Base-by-base conservation (phyloP, 2,888 invertebrate genomes). In the Erebia epiphron region DNA sequence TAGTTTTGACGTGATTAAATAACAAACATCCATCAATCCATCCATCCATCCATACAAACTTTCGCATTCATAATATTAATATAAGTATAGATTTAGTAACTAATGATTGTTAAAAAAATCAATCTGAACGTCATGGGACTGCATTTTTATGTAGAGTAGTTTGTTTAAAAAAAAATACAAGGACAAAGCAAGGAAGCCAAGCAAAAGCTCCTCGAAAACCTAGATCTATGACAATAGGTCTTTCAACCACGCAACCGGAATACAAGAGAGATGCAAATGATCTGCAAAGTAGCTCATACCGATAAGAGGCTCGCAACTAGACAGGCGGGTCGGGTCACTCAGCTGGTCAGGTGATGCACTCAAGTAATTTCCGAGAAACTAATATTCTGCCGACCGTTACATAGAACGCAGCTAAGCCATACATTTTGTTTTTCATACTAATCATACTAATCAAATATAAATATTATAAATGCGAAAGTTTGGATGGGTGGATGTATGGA, bases 221-320 rank as follows among this genome's bases (percentile, higher is more conserved):
- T 41, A 60, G 58, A 41, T 60, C 16, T 21, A 49, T 46, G 46
- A 62, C 61, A 62, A 62, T 62, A 62, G 46, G 46, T 43, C 46
- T 49, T 62, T 62, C 46, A 49, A 62, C 21, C 46, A 13, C 46
- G 49, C 61, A 62, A 49, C 61, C 61, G 61, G 46, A 62, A 62
- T 49, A 46, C 61, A 62, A 62, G 61, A 46, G 43, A 62, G 18
- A 62, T 62, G 61, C 61, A 62, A 62, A 62, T 46, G 61, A 62
- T 62, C 49, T n/a, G 61, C 61, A 13, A 60, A 62, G 61, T 62
- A 21, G 61, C 61, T 46, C 61, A 13, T 46, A 49, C 11, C 18
- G 46, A 46, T 43, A 46, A 61, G 61, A 43, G 43, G 16, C 41
- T n/a, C 41, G 58, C 46, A 41, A 21, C 46, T 61, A 18, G 14